Evolutionary conservation across 1,140 invertebrate genomes (phyloP).

Genomic region (Drosophila chauvacae): DNA sequence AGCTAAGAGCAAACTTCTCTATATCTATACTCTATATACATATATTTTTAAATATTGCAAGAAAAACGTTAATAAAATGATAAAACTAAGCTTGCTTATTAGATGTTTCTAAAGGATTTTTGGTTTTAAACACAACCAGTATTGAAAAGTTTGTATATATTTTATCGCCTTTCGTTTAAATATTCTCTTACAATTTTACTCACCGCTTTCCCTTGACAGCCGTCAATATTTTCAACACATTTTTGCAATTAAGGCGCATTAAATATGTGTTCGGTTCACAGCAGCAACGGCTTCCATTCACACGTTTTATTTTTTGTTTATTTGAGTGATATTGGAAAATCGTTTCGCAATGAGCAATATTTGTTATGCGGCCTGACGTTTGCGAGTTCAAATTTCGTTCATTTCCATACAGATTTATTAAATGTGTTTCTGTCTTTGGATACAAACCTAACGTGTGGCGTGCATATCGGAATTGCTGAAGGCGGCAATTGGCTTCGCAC

Average conservation of each 20-base stretch:
- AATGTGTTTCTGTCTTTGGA: not conserved
- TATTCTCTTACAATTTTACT: conserved; percentile 1
- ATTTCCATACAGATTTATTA: conserved; percentile 17
- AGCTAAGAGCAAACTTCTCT: not conserved
- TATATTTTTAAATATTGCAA: not conserved
- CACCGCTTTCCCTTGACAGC: conserved; percentile 17
- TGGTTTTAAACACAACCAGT: not conserved
- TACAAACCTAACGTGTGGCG: conserved; percentile 12
- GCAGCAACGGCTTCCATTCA: not conserved
- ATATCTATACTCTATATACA: too few relatives aligned
- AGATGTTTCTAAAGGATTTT: not conserved
- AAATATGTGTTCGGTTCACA: conserved; percentile 26
- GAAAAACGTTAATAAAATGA: not conserved
- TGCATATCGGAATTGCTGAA: conserved; percentile 36
- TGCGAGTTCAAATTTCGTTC: conserved; percentile 55
- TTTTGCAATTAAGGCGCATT: conserved; percentile 67
- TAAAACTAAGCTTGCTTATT: not conserved
- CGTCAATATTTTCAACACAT: conserved; percentile 37
- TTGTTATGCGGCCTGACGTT: conserved; percentile 21
- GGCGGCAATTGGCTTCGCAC: conserved; percentile 73
- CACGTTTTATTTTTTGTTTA: conserved; percentile 52
- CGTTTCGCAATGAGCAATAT: conserved; percentile 46
- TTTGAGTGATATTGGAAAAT: conserved; percentile 60
- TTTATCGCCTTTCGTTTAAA: not conserved
- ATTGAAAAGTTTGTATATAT: not conserved